Percentiles rank a stretch among this genome's conserved stretches.
phyloP scores from a whole-genome alignment of 2,113 vertebrate genomes.

The Oncorhynchus mykiss region DNA sequence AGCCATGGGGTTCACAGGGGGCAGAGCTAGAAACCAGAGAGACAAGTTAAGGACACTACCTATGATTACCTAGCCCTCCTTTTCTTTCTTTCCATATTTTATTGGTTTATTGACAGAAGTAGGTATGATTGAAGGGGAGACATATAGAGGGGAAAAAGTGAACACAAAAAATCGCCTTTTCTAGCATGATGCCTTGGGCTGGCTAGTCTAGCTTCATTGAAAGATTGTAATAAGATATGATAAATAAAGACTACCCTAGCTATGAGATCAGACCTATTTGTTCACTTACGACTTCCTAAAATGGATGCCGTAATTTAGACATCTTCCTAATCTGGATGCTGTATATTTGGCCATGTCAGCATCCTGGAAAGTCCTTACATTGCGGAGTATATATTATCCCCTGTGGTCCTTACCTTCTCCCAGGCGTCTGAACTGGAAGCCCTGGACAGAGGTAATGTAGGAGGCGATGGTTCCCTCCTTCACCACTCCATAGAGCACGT shows the following conservation, averaged over 20 bases:
- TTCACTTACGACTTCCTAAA: no score
- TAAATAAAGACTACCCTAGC: not conserved
- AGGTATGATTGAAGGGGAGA: no score
- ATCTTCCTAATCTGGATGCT: not conserved
- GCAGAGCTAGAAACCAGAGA: conserved; percentile 76
- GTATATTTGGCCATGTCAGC: not conserved
- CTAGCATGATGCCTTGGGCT: not conserved
- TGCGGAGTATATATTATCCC: no score
- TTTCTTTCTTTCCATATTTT: not conserved
- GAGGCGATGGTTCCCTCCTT: conserved; percentile 81
- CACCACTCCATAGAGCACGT: conserved; percentile 77
- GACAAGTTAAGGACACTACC: conserved; percentile 51
- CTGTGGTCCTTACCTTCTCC: conserved; percentile 77
- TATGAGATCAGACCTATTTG: no score
- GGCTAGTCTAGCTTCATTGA: not conserved
- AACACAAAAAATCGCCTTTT: no score
- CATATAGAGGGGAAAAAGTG: no score
- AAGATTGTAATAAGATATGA: not conserved
- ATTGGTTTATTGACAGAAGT: no score
- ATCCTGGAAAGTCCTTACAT: not conserved
- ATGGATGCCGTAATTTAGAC: no score
- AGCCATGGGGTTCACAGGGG: conserved; percentile 60
- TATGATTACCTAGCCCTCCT: not conserved
- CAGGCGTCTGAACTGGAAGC: conserved; percentile 85
- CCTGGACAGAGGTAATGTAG: conserved; percentile 79